Evolutionary conservation across 1,140 invertebrate genomes (phyloP).

Genomic region (Formica selysi): DNA sequence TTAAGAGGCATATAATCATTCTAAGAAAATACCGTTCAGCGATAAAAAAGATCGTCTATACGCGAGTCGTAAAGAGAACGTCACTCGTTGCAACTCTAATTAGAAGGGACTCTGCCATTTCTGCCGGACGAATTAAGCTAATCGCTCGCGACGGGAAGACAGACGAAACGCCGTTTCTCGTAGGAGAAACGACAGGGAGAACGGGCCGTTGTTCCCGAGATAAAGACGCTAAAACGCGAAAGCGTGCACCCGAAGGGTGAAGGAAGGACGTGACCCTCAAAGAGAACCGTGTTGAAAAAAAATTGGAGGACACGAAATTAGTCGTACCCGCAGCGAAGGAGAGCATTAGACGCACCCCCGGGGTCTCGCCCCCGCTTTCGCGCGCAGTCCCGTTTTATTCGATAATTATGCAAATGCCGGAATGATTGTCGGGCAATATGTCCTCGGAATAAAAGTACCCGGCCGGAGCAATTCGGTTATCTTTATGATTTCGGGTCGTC

Average conservation of each 20-base stretch:
- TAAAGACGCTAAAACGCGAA: slow-evolving; percentile 1
- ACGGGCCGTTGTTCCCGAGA: not conserved
- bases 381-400: slow-evolving; percentile 81
- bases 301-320: slow-evolving; percentile 80
- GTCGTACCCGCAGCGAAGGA: slow-evolving; percentile 72
- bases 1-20: not conserved
- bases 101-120: slow-evolving; percentile 79
- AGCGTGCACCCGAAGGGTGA: not conserved
- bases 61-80: slow-evolving; percentile 60
- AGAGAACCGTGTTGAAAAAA: slow-evolving; percentile 62
- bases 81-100: slow-evolving; percentile 80
- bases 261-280: slow-evolving; percentile 58
- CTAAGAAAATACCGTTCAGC: not conserved
- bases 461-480: slow-evolving; percentile 84
- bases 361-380: slow-evolving; percentile 46
- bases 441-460: slow-evolving; percentile 83
- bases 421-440: slow-evolving; percentile 86
- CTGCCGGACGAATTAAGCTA: slow-evolving; percentile 78
- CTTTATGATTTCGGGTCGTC: slow-evolving; percentile 83
- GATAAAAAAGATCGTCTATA: not conserved
- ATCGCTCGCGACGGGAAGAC: slow-evolving; percentile 67
- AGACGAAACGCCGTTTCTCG: slow-evolving; percentile 30
- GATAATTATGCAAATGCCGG: slow-evolving; percentile 86
- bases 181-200: slow-evolving; percentile 22
- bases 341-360: slow-evolving; percentile 60